Evolutionary conservation across 2,113 vertebrate genomes (phyloP), one percentile per base, ranked within the genome.

Genomic region (Halcyon senegalensis): DNA sequence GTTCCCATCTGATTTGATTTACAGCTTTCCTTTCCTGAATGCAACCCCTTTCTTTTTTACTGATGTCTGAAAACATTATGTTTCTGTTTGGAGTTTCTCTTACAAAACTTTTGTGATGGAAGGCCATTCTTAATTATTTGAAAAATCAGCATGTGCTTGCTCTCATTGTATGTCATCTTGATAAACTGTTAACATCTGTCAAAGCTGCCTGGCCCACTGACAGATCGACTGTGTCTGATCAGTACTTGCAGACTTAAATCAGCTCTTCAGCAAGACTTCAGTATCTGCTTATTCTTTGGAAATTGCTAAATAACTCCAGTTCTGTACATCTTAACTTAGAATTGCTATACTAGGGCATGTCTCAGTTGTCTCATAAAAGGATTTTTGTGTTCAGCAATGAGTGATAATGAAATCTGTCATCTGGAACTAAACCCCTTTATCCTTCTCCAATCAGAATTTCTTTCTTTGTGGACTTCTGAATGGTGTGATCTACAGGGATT

Each of bases 1-100:
- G 66, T 95, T 89, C 84, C 87, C 79, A 78, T 79, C 87, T 60
- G 56, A 93, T 91, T 78, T 96, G 96, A 97, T 81, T 94, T 96
- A 96, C 69, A 93, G 39, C 81, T 84, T 96, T 94, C 53, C 75
- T 84, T 88, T 93, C 89, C 77, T 84, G 62, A 95, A 82, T 75
- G 66, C 91, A 87, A 68, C 20, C 9, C 31, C 89, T 93, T 94
- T 93, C 35, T 89, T 87, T 95, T 89, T 62, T 66, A 56, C 13
- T 69, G 53, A 82, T 87, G 53, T 72, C 58, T 87, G 74, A 93
- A 91, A 94, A 72, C 33, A 94, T 16, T 35, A 86, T 63, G 17
- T 84, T 94, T 87, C 62, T 89, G 31, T 91, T 82, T 58, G 59
- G 35, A 91, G 28, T 60, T 28, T 78, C 50, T 89, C 30, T 44